Evolutionary conservation across 1,140 invertebrate species (phyloP), one percentile per base, ranked within the genome.

Genomic region (Ceratoteleas bidentatus): DNA sequence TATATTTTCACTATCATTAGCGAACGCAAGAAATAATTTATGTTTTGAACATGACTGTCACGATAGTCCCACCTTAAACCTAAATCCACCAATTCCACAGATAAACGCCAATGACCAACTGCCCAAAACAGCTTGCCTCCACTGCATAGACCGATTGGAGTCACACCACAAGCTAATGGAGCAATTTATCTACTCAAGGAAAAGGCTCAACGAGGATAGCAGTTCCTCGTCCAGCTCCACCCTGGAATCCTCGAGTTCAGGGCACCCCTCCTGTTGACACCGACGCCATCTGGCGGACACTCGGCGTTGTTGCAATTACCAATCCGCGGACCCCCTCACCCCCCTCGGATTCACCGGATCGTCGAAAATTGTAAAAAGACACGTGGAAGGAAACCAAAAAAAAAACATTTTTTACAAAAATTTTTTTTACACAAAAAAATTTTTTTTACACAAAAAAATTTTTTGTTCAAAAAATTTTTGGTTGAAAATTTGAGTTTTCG

Each of bases 111-210:
- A 94, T 74, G 95, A 95, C 91, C 94, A 94, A 36, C 87, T 96
- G 57, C 95, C 95, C 61, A 96, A 96, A 91, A 95, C 94, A 32
- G 95, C 95, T 36, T 95, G 94, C 85, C 92, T 94, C 80, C 93
- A 93, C 73, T 95, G 94, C 84, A 93, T 95, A 70, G 92, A 93
- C 83, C 91, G 94, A 83, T 91, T 95, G 82, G 94, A 95, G 88
- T 94, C 93, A 57, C 94, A 95, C 85, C 94, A 95, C 83, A 93
- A 93, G 84, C 86, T 95, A 70, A 93, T 95, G 88, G 93, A 94
- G 89, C 93, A 94, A 70, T 91, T 92, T 64, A 87, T 89, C 70
- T 87, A 85, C 54, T 90, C 90, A 34, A 90, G 89, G 70, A 86
- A 85, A 66, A 87, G 85, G 66, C 79, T 91, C 36, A 88, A 81